Percentiles rank a stretch among this genome's conserved stretches.
Evolutionary conservation across 2,797 vertebrate species (phyloP).

Genomic region (Peromyscus melanophrys): DNA sequence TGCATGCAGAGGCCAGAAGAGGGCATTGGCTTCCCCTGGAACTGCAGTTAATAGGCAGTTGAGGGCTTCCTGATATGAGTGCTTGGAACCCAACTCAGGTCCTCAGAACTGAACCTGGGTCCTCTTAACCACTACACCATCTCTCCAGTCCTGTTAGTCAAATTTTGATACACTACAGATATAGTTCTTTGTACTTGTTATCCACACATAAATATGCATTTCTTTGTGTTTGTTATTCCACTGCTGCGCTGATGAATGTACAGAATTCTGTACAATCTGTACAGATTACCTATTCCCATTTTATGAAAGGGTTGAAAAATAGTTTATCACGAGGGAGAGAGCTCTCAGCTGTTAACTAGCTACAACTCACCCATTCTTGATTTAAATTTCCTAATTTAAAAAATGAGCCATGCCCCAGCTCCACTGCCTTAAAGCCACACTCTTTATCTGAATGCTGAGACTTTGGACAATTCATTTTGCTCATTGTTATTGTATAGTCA

Average conservation of each 20-base stretch:
- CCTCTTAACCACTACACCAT: background rate
- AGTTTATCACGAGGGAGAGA: slow-evolving; percentile 26
- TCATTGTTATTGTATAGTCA: background rate
- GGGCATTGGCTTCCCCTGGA: background rate
- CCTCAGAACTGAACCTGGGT: background rate
- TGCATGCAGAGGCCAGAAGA: background rate
- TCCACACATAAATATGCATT: background rate
- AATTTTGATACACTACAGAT: background rate
- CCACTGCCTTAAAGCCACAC: background rate
- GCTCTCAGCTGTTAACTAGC: background rate
- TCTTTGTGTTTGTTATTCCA: background rate
- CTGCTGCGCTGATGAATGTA: background rate
- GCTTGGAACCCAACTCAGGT: background rate
- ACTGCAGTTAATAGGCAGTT: background rate
- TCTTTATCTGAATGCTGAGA: slow-evolving; percentile 61
- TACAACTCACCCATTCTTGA: slow-evolving; percentile 35
- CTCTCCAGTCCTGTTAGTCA: background rate
- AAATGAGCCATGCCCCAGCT: background rate
- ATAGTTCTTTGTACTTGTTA: background rate
- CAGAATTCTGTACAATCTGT: background rate
- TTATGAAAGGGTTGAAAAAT: slow-evolving; percentile 26
- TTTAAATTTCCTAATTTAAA: slow-evolving; percentile 55
- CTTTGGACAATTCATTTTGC: background rate
- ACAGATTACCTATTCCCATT: slow-evolving; percentile 32
- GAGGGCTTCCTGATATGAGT: background rate